phyloP scores from a whole-genome alignment of 2,113 vertebrate species.

The Sciurus niger region DNA sequence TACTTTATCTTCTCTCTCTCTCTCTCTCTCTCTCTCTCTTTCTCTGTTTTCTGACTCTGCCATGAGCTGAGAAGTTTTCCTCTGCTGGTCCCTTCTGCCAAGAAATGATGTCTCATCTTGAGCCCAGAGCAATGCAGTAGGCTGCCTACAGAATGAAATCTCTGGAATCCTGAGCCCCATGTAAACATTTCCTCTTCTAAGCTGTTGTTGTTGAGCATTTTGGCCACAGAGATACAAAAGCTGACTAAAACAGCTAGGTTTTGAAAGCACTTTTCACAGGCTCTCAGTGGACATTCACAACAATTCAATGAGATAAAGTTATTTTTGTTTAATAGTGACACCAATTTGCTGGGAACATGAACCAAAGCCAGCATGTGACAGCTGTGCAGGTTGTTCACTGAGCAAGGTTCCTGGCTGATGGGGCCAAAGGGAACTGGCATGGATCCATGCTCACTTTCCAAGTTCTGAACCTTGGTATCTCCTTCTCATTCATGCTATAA shows the following conservation, averaged over 20 bases:
- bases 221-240: no score
- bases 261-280: neutral
- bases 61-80: no score
- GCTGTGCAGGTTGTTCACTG: neutral
- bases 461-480: neutral
- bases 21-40: no score
- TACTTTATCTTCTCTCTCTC: no score
- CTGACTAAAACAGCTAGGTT: neutral
- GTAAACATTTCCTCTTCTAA: no score
- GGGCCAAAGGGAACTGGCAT: neutral
- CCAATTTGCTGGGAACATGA: neutral
- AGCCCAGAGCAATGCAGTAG: no score
- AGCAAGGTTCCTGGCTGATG: neutral
- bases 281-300: neutral
- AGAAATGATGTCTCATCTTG: no score
- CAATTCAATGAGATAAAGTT: neutral
- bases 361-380: neutral
- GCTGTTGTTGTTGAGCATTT: no score
- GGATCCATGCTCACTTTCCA: neutral
- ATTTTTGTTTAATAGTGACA: neutral
- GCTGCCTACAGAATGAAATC: no score
- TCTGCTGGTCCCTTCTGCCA: no score
- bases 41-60: no score
- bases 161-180: no score
- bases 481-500: neutral